These are phyloP conservation scores for Carduelis carduelis DNA, from an alignment of 2,797 vertebrate species.

Conservation along the genomic window DNA sequence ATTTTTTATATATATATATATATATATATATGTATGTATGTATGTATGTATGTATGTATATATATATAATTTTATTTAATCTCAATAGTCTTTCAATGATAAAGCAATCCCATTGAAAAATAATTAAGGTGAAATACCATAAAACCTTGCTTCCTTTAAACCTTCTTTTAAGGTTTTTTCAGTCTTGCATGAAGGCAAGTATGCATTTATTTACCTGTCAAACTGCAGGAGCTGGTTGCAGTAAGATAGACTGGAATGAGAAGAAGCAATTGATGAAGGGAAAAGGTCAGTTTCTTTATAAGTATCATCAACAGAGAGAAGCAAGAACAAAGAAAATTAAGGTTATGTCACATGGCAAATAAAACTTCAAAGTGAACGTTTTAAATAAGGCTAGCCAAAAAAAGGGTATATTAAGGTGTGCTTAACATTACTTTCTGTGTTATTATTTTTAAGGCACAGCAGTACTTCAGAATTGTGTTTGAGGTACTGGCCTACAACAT, in stretches of 20 bases:
- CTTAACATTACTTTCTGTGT: slow-evolving; percentile 43
- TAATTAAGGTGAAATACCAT: slow-evolving; percentile 12
- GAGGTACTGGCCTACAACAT: slow-evolving; percentile 71
- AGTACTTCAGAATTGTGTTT: slow-evolving; percentile 49
- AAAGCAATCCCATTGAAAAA: background rate
- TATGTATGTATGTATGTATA: no score
- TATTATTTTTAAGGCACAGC: slow-evolving; percentile 50
- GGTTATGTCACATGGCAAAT: background rate
- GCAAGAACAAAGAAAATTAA: background rate
- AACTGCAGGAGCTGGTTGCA: background rate
- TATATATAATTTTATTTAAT: background rate
- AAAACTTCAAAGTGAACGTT: slow-evolving; percentile 35
- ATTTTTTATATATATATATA: no score
- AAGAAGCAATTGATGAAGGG: background rate
- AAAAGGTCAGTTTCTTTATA: background rate
- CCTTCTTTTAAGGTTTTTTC: background rate
- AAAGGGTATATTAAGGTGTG: slow-evolving; percentile 24
- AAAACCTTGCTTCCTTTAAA: background rate
- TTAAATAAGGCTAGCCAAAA: background rate
- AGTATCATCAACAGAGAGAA: slow-evolving; percentile 23
- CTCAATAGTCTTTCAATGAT: background rate
- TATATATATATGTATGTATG: no score
- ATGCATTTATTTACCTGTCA: slow-evolving; percentile 18
- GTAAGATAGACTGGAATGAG: slow-evolving; percentile 1
- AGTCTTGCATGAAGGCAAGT: background rate